phyloP scores from a whole-genome alignment of 2,888 invertebrate species.

The Cylindroiulus punctatus region DNA sequence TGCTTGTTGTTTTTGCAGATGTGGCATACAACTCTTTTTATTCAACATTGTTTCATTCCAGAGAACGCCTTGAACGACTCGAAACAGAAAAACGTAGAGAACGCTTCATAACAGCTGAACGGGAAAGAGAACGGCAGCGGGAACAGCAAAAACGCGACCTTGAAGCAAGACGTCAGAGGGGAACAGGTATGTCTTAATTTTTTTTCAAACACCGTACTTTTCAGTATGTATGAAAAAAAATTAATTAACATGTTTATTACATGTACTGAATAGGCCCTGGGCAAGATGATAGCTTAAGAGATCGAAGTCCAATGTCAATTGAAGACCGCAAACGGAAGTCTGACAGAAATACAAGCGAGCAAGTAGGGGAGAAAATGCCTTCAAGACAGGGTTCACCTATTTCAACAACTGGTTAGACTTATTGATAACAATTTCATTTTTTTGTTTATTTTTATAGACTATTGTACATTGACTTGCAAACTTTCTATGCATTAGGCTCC shows the following conservation, averaged over 20 bases:
- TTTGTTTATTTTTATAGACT: neutral
- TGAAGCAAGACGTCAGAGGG: constrained; percentile 57
- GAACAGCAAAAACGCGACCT: constrained; percentile 55
- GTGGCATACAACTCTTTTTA: neutral
- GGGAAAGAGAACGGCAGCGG: constrained; percentile 56
- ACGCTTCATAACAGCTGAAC: constrained; percentile 55
- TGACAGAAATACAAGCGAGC: constrained; percentile 56
- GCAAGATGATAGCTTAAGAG: neutral
- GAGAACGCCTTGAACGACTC: constrained; percentile 55
- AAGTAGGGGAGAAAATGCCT: constrained; percentile 56
- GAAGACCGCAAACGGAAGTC: constrained; percentile 52
- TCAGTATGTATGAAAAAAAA: too few relatives aligned
- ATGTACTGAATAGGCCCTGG: neutral
- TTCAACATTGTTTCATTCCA: constrained; percentile 35
- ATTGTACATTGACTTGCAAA: too few relatives aligned
- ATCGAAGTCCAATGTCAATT: constrained; percentile 48
- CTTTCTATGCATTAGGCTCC: too few relatives aligned
- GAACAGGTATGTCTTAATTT: constrained; percentile 45
- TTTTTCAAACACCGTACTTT: neutral
- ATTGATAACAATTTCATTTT: neutral
- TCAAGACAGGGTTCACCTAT: constrained; percentile 16
- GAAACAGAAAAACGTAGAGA: constrained; percentile 56
- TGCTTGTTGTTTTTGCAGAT: constrained; percentile 61
- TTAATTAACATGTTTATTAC: too few relatives aligned
- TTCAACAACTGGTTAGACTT: neutral